Evolutionary conservation across 2,113 vertebrate genomes (phyloP).

Genomic region (Lucifuga dentata): DNA sequence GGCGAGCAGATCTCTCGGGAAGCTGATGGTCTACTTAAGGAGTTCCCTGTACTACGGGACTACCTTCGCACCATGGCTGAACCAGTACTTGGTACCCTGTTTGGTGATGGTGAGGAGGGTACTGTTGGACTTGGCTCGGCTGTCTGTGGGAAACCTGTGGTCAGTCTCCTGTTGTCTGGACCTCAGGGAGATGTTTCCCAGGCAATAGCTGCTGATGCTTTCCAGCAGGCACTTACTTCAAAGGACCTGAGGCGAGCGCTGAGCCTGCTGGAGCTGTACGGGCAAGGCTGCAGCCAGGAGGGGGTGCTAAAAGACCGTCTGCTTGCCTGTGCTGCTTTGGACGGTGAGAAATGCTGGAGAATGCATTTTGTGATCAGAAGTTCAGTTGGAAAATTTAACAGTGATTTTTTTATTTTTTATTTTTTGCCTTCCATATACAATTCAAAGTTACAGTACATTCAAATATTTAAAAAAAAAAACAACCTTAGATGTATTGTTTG

Average conservation of each 20-base stretch:
- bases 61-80: constrained; percentile 87
- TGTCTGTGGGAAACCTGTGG: constrained; percentile 84
- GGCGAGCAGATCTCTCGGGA: constrained; percentile 89
- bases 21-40: constrained; percentile 86
- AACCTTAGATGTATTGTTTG: no score
- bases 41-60: constrained; percentile 86
- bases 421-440: no score
- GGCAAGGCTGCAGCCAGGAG: constrained; percentile 80
- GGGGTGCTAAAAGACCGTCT: constrained; percentile 85
- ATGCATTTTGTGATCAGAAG: background rate
- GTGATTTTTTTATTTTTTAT: no score
- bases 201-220: constrained; percentile 82
- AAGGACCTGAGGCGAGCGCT: constrained; percentile 88
- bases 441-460: no score
- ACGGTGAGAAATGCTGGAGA: constrained; percentile 80
- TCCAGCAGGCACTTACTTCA: constrained; percentile 85
- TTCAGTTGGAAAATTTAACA: no score
- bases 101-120: constrained; percentile 72
- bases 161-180: constrained; percentile 88
- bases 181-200: constrained; percentile 83
- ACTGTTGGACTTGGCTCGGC: constrained; percentile 67
- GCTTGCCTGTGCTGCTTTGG: constrained; percentile 87
- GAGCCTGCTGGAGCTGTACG: constrained; percentile 86
- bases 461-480: no score
- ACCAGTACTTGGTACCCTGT: constrained; percentile 77